Percentiles rank a stretch among this genome's conserved stretches.
Evolutionary conservation across 2,113 vertebrate genomes (phyloP).

Genomic region (Tragulus kanchil): DNA sequence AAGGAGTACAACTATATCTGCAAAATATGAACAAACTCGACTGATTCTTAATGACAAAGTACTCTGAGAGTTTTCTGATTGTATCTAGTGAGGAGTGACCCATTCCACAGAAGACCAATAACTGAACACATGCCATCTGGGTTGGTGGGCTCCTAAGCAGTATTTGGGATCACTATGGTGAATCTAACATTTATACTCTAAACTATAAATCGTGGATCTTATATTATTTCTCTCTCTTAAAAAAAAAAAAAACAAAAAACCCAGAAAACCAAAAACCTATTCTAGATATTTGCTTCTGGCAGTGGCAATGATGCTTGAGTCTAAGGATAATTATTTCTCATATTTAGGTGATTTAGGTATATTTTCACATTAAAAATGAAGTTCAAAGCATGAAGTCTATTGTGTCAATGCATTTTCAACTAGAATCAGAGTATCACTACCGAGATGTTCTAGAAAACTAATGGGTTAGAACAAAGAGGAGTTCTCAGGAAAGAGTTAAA

Average conservation of each 20-base stretch:
- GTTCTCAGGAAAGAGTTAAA: neutral
- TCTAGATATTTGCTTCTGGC: neutral
- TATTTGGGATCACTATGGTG: neutral
- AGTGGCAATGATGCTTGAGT: neutral
- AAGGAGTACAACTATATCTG: neutral
- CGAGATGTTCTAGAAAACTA: neutral
- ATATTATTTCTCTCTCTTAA: neutral
- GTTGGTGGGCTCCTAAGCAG: neutral
- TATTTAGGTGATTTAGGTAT: neutral
- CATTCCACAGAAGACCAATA: neutral
- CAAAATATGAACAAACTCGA: neutral
- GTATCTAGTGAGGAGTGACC: neutral
- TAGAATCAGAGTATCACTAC: neutral
- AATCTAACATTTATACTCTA: neutral
- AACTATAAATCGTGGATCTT: neutral
- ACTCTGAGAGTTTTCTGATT: neutral
- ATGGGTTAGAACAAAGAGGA: neutral
- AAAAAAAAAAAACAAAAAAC: neutral
- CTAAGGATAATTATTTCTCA: neutral
- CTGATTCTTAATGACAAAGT: neutral
- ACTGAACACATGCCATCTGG: neutral
- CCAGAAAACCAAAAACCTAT: neutral
- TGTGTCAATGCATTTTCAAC: neutral
- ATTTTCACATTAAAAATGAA: slow-evolving; percentile 55
- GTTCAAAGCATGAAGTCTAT: neutral